These are phyloP conservation scores for Drosophila tristis DNA, from an alignment of 1,140 invertebrate genomes.

Conservation along the genomic window DNA sequence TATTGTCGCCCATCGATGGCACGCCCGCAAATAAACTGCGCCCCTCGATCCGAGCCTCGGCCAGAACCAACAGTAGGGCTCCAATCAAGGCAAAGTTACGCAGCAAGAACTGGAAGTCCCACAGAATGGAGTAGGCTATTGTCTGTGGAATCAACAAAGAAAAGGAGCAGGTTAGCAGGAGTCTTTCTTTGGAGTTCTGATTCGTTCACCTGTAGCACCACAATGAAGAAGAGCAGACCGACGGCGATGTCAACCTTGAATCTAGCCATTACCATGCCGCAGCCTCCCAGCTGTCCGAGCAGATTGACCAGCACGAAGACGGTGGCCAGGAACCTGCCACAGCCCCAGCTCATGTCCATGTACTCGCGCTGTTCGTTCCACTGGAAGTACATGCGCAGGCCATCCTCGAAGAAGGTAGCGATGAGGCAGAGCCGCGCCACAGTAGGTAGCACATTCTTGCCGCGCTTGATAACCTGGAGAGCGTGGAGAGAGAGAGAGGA, in stretches of 20 bases:
- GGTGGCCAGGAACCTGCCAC: constrained; percentile 95
- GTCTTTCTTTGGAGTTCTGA: constrained; percentile 15
- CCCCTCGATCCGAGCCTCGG: constrained; percentile 96
- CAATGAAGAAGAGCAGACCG: constrained; percentile 97
- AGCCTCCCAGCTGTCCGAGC: constrained; percentile 97
- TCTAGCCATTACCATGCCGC: constrained; percentile 96
- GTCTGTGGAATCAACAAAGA: constrained; percentile 87
- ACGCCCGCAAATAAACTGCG: constrained; percentile 99
- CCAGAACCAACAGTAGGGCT: constrained; percentile 96
- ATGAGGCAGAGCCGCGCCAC: constrained; percentile 98
- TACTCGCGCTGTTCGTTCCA: constrained; percentile 99
- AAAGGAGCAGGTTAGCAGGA: background rate
- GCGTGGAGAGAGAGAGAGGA: background rate
- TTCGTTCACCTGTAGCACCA: constrained; percentile 92
- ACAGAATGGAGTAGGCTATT: constrained; percentile 98
- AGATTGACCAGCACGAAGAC: constrained; percentile 97
- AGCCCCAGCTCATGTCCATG: constrained; percentile 99
- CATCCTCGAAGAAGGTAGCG: constrained; percentile 99
- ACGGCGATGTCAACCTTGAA: constrained; percentile 97
- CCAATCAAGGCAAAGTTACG: constrained; percentile 98
- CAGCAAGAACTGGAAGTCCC: constrained; percentile 98
- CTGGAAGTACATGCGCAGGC: constrained; percentile 99
- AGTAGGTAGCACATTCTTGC: constrained; percentile 97
- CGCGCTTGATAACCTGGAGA: constrained; percentile 93
- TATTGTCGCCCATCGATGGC: constrained; percentile 97